Evolutionary conservation across 2,797 vertebrate genomes (phyloP), one percentile per base, ranked within the genome.

Genomic region (Linurgus olivaceus): DNA sequence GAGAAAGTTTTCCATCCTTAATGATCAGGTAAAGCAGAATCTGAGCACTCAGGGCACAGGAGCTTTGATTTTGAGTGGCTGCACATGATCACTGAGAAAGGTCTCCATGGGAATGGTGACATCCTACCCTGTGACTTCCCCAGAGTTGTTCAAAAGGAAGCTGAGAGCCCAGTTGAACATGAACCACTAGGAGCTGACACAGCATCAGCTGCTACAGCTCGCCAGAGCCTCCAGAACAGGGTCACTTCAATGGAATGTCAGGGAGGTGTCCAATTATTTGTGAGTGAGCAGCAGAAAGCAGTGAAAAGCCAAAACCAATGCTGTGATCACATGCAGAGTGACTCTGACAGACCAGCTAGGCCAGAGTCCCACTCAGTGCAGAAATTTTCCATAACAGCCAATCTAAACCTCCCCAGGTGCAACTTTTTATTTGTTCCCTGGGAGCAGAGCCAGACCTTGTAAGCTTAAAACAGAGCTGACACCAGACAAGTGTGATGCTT

Each of bases 81-180:
- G 13, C 11, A 35, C 1, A 2, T 55, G 45, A 9, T 25, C 57
- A 48, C 0, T 19, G 33, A 55, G 29, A 61, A 66, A 63, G 23
- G 11, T 33, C 66, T 47, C 18, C 40, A 54, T 0, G 0, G 7
- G 16, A 10, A 63, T 10, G 26, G 26, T 29, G 18, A 44, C n/a
- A 12, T 40, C 54, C 62, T n/a, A 26, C 6, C 9, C 70, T 2
- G 6, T 13, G 44, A 87, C n/a, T 79, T 72, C 33, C 38, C 54
- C 26, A 26, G 33, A 62, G 54, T 0, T 7, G 1, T 7, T 57
- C 67, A 45, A 47, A 78, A 19, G 25, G 24, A 78, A 78, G 58
- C 2, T 9, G 13, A 0, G 1, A 75, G 25, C 33, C 6, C 24
- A 57, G 45, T 10, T 78, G 19, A 48, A 21, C 19, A 31, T 2